phyloP scores from a whole-genome alignment of 1,140 invertebrate genomes.

The Ridgeia piscesae region DNA sequence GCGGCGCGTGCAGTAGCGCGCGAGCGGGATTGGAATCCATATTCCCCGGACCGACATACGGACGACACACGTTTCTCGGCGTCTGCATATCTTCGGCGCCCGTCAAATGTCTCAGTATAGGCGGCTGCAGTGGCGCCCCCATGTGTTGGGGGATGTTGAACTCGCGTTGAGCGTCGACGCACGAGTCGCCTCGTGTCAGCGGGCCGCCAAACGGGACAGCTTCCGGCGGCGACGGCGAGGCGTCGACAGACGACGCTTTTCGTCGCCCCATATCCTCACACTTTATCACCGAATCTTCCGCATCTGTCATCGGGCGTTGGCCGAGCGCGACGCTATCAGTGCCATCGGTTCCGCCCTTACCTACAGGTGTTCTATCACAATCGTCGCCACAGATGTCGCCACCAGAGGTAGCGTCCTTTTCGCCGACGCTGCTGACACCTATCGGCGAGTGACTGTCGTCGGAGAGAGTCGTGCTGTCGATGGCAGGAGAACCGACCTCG shows the following conservation, averaged over 20 bases:
- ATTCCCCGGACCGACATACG: background rate
- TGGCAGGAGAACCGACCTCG: slow-evolving; percentile 2
- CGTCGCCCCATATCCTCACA: background rate
- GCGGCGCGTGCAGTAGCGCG: background rate
- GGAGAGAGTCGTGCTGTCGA: background rate
- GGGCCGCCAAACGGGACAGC: background rate
- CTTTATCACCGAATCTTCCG: background rate
- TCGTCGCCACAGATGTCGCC: background rate
- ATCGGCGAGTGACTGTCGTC: background rate
- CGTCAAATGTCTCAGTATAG: background rate
- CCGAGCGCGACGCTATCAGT: background rate
- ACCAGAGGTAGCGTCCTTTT: background rate
- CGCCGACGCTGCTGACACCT: background rate
- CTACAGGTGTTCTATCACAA: background rate
- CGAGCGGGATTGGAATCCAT: background rate
- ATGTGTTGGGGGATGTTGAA: background rate
- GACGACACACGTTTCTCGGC: background rate
- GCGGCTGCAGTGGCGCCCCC: background rate
- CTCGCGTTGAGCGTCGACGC: background rate
- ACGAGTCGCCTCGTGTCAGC: background rate
- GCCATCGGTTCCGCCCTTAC: background rate
- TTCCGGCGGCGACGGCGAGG: background rate
- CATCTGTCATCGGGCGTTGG: background rate
- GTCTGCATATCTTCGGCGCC: background rate
- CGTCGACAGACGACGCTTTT: background rate